Percentiles rank a stretch among this genome's conserved stretches.
These are phyloP conservation scores for Festucalex cinctus DNA, from an alignment of 2,113 vertebrate species.

Conservation along the genomic window DNA sequence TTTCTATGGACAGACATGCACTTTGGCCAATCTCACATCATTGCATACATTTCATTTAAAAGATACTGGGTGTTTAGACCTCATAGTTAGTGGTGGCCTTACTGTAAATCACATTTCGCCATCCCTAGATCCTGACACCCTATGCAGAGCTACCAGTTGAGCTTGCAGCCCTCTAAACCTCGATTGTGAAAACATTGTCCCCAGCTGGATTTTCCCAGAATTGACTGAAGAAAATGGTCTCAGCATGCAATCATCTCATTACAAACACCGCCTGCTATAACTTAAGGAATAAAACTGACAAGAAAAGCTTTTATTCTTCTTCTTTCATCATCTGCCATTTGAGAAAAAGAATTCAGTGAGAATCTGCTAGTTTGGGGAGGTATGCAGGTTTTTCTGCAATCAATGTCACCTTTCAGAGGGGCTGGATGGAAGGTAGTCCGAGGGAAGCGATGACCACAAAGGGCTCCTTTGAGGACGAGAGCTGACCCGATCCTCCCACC, in stretches of 20 bases:
- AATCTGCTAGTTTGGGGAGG: conserved; percentile 40
- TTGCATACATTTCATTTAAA: conserved; percentile 51
- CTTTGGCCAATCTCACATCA: conserved; percentile 6
- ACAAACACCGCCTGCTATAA: not conserved
- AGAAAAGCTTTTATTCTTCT: not conserved
- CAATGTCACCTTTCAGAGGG: conserved; percentile 73
- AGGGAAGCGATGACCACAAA: conserved; percentile 61
- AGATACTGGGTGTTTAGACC: conserved; percentile 33
- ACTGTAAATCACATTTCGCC: conserved; percentile 36
- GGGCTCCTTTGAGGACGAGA: conserved; percentile 64
- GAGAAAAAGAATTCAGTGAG: conserved; percentile 39
- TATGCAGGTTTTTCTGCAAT: conserved; percentile 54
- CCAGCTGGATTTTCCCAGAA: not conserved
- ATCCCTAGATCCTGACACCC: conserved; percentile 23
- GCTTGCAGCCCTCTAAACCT: conserved; percentile 15
- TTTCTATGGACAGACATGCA: not conserved
- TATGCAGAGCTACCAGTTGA: conserved; percentile 13
- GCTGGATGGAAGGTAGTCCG: conserved; percentile 31
- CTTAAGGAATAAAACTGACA: not conserved
- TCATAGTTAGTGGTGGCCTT: conserved; percentile 57
- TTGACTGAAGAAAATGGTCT: conserved; percentile 9
- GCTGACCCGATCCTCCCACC: conserved; percentile 56
- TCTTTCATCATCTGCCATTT: conserved; percentile 19
- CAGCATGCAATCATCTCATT: conserved; percentile 18
- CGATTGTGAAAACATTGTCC: conserved; percentile 9